Evolutionary conservation across 2,797 vertebrate species (phyloP).

Genomic region (Taenioides sp.): DNA sequence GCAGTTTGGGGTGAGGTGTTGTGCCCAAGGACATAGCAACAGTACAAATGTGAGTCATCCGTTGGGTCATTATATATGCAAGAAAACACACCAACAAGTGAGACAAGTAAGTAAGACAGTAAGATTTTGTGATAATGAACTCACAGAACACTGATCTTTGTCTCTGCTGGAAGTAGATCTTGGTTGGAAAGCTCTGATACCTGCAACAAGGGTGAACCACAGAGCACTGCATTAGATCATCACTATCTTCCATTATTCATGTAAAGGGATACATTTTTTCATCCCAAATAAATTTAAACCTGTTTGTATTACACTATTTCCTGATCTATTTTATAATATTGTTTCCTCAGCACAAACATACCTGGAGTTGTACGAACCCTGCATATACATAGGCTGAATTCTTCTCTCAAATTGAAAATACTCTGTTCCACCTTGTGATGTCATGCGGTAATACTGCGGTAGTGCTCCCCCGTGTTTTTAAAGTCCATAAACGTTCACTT

Average conservation of each 20-base stretch:
- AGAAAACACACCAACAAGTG: not conserved
- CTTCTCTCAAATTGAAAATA: no score
- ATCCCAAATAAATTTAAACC: not conserved
- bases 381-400: no score
- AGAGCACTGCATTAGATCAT: slow-evolving; percentile 10
- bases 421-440: no score
- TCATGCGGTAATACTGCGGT: no score
- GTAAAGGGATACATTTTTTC: not conserved
- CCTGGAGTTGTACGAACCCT: no score
- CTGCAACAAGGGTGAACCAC: slow-evolving; percentile 53
- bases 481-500: no score
- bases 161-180: slow-evolving; percentile 61
- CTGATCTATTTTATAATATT: no score
- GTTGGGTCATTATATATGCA: not conserved
- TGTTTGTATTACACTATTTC: not conserved
- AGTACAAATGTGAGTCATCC: not conserved
- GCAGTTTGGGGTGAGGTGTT: not conserved
- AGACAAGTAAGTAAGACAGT: not conserved
- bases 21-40: no score
- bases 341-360: no score
- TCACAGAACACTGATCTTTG: slow-evolving; percentile 62
- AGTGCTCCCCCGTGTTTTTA: no score
- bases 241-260: not conserved
- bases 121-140: slow-evolving; percentile 36
- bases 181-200: slow-evolving; percentile 35